Evolutionary conservation across 2,888 invertebrate species (phyloP).

Genomic region (Dicycla oo): DNA sequence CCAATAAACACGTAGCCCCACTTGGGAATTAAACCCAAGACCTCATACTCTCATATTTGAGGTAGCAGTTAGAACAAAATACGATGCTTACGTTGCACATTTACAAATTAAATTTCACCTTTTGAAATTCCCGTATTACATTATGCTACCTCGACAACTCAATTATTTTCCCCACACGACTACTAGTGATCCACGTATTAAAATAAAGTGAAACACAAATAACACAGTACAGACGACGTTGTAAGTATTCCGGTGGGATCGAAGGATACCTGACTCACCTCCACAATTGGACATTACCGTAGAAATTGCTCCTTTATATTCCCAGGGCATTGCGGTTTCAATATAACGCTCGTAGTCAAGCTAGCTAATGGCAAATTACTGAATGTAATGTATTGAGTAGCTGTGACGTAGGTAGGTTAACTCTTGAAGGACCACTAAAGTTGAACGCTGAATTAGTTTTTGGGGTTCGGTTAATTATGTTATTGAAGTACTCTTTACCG

Average conservation of each 20-base stretch:
- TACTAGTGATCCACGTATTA: conserved; percentile 52
- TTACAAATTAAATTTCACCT: not conserved
- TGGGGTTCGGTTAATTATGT: conserved; percentile 7
- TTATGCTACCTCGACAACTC: not conserved
- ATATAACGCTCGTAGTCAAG: conserved; percentile 60
- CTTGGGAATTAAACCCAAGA: not conserved
- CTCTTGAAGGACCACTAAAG: conserved; percentile 21
- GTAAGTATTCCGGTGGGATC: conserved; percentile 64
- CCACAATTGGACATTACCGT: conserved; percentile 68
- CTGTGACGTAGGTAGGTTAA: conserved; percentile 21
- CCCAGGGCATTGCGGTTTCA: conserved; percentile 66
- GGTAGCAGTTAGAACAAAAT: not conserved
- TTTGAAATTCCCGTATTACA: not conserved
- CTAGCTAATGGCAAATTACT: conserved; percentile 65
- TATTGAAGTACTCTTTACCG: too few relatives aligned
- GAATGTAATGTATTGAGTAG: conserved; percentile 54
- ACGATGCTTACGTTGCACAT: not conserved
- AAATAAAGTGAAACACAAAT: conserved; percentile 61
- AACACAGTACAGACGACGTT: conserved; percentile 51
- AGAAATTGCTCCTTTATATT: conserved; percentile 68
- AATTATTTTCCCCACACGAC: conserved; percentile 9
- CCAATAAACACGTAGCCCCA: not conserved
- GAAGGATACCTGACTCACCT: conserved; percentile 65
- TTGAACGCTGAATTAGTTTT: conserved; percentile 10
- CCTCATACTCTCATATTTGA: too few relatives aligned